Evolutionary conservation across 2,888 invertebrate species (phyloP).

Genomic region (Icerya purchasi): DNA sequence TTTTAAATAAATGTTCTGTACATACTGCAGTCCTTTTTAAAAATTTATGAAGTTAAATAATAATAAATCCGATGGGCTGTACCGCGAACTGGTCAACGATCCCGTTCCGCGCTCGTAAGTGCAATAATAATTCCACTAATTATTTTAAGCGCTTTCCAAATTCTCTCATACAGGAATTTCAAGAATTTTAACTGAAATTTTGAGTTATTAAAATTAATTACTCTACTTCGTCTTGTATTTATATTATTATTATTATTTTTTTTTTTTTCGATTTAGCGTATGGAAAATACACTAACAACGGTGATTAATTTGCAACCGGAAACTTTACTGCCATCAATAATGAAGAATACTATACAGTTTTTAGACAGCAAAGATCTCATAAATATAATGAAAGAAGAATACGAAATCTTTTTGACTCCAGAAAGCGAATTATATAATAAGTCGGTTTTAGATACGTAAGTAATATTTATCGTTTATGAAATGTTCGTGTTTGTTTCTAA

Average conservation of each 20-base stretch:
- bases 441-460: slow-evolving; percentile 21
- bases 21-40: too few relatives aligned
- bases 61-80: too few relatives aligned
- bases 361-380: slow-evolving; percentile 43
- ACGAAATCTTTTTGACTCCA: slow-evolving; percentile 59
- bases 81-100: too few relatives aligned
- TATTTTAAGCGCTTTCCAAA: too few relatives aligned
- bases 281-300: slow-evolving; percentile 49
- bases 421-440: slow-evolving; percentile 83
- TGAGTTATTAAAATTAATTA: too few relatives aligned
- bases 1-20: too few relatives aligned
- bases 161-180: too few relatives aligned
- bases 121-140: too few relatives aligned
- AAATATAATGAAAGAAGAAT: slow-evolving; percentile 54
- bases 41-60: too few relatives aligned
- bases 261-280: slow-evolving; percentile 30
- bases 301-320: slow-evolving; percentile 42
- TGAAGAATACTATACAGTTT: slow-evolving; percentile 35
- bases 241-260: slow-evolving; percentile 4
- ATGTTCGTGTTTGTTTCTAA: too few relatives aligned
- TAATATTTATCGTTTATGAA: not conserved
- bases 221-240: not conserved
- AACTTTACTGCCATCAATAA: slow-evolving; percentile 39
- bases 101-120: too few relatives aligned
- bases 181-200: too few relatives aligned